A percentile compares a stretch with the other conserved stretches of the same genome.
Evolutionary conservation across 1,140 invertebrate species (phyloP).

Genomic region (Diprion similis): DNA sequence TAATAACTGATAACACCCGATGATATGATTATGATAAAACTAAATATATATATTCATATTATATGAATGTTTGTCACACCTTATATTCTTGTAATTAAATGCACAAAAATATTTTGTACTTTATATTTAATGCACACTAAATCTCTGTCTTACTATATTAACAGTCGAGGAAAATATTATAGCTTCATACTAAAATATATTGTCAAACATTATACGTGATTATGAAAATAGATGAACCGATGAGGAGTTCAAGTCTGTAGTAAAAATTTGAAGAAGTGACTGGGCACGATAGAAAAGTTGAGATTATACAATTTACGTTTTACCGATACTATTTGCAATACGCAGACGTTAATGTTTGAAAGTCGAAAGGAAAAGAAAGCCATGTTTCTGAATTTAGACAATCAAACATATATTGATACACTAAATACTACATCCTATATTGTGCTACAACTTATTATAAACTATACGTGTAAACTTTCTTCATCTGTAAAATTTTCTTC

Average conservation of each 20-base stretch:
- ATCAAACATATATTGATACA: neutral
- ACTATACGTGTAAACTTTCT: neutral
- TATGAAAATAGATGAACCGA: too few species aligned
- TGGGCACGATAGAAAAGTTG: too few species aligned
- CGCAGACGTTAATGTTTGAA: neutral
- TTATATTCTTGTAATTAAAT: slow-evolving; percentile 4
- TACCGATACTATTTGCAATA: too few species aligned
- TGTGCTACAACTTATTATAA: neutral
- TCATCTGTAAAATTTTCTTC: neutral
- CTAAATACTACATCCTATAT: neutral
- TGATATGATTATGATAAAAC: neutral
- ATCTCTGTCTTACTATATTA: neutral
- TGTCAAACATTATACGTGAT: too few species aligned
- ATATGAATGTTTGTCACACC: neutral
- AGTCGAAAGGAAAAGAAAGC: neutral
- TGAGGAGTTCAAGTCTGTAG: too few species aligned
- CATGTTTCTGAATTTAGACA: slow-evolving; percentile 6
- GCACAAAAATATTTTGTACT: neutral
- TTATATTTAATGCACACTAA: neutral
- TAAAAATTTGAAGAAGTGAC: too few species aligned
- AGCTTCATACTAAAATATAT: too few species aligned
- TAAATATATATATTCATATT: neutral
- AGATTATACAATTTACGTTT: too few species aligned
- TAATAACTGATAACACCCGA: neutral
- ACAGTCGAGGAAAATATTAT: neutral